Evolutionary conservation across 2,797 vertebrate species (phyloP), one percentile per base, ranked within the genome.

Genomic region (Sebastes trivittatus): DNA sequence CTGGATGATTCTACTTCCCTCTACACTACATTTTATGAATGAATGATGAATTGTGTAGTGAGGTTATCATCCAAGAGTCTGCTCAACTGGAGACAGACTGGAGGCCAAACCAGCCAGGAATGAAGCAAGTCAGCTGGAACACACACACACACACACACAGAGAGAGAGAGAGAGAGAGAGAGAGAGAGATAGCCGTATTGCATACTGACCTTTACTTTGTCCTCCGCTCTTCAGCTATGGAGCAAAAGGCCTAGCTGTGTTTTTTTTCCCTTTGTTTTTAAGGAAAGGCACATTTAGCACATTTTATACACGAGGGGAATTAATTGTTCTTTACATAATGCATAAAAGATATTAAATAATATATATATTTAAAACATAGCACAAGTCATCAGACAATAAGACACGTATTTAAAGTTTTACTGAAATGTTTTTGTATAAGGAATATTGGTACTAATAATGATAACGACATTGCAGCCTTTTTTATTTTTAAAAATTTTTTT

Each of bases 91-190:
- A 79, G 59, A 64, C 63, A 77, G 72, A 78, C 88, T 81, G 65
- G 61, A 80, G 36, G 72, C 54, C 72, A 25, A 25, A 32, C 58
- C 75, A 65, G 66, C 73, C 60, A 64, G 38, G 38, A 82, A 73
- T 75, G 62, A 76, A 73, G 13, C 63, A 77, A 73, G 84, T 89
- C 86, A 88, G 58, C 56, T 38, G 30, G 73, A 85, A 72, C 64
- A 63, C 61, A 42, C 16, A 46, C 16, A 18, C 14, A 46, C 14
- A 18, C 14, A 18, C 3, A 46, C 2, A 42, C 1, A 42, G 38
- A 42, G 38, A 42, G 38, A 42, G 38, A 13, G 36, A 13, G 36
- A 46, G 42, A 18, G 42, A 18, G 16, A 52, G 49, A n/a, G 49
- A n/a, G 49, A 8, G 49, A 10, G 2, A n/a, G 3, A 42, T 1